Evolutionary conservation across 2,113 vertebrate genomes (phyloP), one percentile per base, ranked within the genome.

Genomic region (Centropus bengalensis): DNA sequence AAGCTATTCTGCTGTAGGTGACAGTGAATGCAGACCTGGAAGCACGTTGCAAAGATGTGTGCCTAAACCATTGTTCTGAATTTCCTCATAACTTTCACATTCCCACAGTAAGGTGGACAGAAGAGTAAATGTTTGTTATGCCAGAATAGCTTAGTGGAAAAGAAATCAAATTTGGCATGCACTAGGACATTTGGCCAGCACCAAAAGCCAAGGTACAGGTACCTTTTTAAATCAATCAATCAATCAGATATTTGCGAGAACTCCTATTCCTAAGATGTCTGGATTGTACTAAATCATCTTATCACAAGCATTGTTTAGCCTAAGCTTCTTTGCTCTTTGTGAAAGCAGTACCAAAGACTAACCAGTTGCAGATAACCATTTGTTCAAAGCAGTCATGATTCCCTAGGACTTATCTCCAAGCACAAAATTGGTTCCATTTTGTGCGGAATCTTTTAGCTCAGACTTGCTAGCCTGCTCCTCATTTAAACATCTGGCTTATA

Each of bases 21-120:
- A 6, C 0, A 7, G 33, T 12, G 52, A 38, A 1, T 0, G 3
- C 42, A 3, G 55, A 12, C 38, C 47, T 8, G 56, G 6, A 10
- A 27, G 44, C 15, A 0, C 4, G 23, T 18, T 9, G 2, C 8
- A 5, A 28, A 21, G 8, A 5, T 20, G 5, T 23, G 0, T 3
- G 12, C 28, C 26, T 38, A 9, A 83, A 26, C 13, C 14, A 1
- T 10, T 20, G 33, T 22, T 23, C 66, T 5, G 49, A 21, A 19
- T 30, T 51, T 44, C 23, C 40, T 20, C 5, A 20, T 40, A 6
- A 1, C 27, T 69, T 30, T 81, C 60, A 45, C 59, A 77, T 47
- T 63, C 55, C 15, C 38, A 3, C 13, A 23, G 1, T 23, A n/a
- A 12, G 11, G 5, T 0, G 24, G 12, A n/a, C 14, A 4, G 17